Evolutionary conservation across 2,888 invertebrate genomes (phyloP).

Genomic region (Tetranychus piercei): DNA sequence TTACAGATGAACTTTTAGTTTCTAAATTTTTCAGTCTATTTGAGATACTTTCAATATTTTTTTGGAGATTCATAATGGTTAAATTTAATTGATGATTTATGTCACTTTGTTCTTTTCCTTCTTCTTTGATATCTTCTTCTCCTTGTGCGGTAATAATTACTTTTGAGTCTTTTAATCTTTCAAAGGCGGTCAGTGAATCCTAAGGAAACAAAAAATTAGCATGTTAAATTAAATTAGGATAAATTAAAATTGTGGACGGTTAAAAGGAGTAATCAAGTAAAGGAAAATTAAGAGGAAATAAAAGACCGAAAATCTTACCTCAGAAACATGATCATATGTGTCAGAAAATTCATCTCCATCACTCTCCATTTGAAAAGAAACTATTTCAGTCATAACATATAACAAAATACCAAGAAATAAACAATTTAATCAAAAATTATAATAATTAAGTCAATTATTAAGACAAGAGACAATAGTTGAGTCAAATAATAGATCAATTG

Average conservation of each 20-base stretch:
- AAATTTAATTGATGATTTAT: background rate
- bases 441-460: background rate
- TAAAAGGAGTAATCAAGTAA: background rate
- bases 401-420: background rate
- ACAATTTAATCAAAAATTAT: background rate
- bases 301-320: background rate
- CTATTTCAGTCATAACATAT: background rate
- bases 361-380: background rate
- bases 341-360: constrained; percentile 14
- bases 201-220: background rate
- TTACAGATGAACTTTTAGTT: background rate
- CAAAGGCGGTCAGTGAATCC: background rate
- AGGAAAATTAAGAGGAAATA: background rate
- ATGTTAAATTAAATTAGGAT: background rate
- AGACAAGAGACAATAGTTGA: background rate
- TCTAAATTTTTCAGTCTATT: background rate
- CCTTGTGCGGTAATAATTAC: background rate
- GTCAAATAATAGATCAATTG: background rate
- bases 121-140: background rate
- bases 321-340: constrained; percentile 10
- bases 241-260: background rate
- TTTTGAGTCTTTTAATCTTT: constrained; percentile 6
- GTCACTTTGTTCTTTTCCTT: background rate
- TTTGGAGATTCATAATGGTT: constrained; percentile 1
- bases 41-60: background rate